Evolutionary conservation across 2,113 vertebrate species (phyloP).

Genomic region (Dendrocopos noguchii): DNA sequence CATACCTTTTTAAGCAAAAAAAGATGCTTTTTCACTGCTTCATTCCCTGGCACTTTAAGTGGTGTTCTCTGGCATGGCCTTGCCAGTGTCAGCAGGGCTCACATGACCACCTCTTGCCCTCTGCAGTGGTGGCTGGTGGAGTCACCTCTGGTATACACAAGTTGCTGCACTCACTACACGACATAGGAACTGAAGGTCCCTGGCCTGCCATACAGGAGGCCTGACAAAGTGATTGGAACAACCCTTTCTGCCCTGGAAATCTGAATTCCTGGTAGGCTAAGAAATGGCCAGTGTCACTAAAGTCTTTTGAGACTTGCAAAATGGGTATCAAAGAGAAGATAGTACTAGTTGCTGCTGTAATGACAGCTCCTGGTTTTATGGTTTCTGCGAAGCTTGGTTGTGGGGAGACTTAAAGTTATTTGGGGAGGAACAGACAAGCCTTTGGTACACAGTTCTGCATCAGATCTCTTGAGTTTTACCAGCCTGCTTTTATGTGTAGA

Average conservation of each 20-base stretch:
- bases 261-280: background rate
- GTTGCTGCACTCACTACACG: background rate
- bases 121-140: background rate
- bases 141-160: background rate
- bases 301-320: background rate
- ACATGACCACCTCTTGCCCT: background rate
- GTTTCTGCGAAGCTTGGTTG: background rate
- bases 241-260: background rate
- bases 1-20: background rate
- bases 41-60: fast-evolving
- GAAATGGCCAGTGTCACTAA: background rate
- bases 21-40: background rate
- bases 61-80: background rate
- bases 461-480: background rate
- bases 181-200: background rate
- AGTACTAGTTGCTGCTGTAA: background rate
- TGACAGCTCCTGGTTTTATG: background rate
- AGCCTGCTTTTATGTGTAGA: background rate
- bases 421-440: background rate
- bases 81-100: background rate
- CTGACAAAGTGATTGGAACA: background rate
- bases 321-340: background rate
- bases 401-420: background rate
- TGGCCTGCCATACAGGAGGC: background rate
- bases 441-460: background rate